Conservation (phyloP, 2,888 invertebrate species). For the Nemoura dubitans region DNA sequence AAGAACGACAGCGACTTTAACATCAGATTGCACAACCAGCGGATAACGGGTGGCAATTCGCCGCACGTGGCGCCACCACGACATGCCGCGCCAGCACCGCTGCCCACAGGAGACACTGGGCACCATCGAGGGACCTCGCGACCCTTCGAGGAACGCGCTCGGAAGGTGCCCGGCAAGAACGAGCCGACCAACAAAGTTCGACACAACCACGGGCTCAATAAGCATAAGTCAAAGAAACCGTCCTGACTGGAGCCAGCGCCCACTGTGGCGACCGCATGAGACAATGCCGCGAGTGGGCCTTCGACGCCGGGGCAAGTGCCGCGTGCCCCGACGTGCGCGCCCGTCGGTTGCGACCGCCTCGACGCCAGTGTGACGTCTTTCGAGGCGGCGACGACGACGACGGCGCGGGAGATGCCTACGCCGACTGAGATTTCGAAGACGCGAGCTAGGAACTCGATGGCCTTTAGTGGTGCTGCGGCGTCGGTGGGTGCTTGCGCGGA, state of each 20-base stretch:
- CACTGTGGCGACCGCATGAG: slow-evolving; percentile 32
- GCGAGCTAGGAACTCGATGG: slow-evolving; percentile 13
- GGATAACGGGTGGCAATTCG: slow-evolving; percentile 62
- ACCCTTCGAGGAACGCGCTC: background rate
- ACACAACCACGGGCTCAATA: slow-evolving; percentile 40
- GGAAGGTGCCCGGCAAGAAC: background rate
- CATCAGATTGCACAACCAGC: slow-evolving; percentile 69
- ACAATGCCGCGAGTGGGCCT: slow-evolving; percentile 36
- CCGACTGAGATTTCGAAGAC: background rate
- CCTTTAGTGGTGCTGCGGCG: slow-evolving; percentile 21
- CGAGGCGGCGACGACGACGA: background rate
- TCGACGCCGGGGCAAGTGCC: slow-evolving; percentile 8
- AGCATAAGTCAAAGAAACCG: background rate
- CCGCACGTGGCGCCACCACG: too few species aligned
- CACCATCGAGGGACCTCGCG: background rate
- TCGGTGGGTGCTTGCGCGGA: background rate
- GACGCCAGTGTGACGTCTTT: background rate
- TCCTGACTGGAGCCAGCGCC: slow-evolving; percentile 44
- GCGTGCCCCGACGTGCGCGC: slow-evolving; percentile 2
- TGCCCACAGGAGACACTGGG: slow-evolving; percentile 44
- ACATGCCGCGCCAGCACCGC: slow-evolving; percentile 45
- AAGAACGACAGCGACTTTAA: slow-evolving; percentile 70
- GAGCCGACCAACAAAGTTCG: slow-evolving; percentile 30
- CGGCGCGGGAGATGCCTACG: background rate
- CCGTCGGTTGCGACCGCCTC: background rate